phyloP scores from a whole-genome alignment of 2,113 vertebrate species.

The Solea senegalensis region DNA sequence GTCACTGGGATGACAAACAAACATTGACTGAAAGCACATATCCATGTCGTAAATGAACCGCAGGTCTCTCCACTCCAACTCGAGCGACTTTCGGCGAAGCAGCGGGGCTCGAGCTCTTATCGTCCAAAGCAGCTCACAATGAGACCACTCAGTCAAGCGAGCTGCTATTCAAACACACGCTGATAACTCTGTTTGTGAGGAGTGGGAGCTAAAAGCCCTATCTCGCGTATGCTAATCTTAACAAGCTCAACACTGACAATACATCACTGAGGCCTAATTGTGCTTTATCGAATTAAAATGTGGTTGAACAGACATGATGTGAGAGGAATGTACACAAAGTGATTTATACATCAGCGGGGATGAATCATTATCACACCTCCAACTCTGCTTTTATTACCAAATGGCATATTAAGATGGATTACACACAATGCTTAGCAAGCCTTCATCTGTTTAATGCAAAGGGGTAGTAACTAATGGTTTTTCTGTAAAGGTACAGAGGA shows the following conservation, averaged over 20 bases:
- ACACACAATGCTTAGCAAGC: slow-evolving; percentile 46
- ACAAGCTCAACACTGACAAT: slow-evolving; percentile 62
- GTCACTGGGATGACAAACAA: slow-evolving; percentile 45
- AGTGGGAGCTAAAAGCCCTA: slow-evolving; percentile 42
- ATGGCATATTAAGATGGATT: slow-evolving; percentile 66
- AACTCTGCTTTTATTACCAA: slow-evolving; percentile 55
- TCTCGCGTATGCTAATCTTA: slow-evolving; percentile 55
- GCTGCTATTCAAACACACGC: slow-evolving; percentile 68
- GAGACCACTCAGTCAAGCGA: slow-evolving; percentile 55
- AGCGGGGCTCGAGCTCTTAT: slow-evolving; percentile 48
- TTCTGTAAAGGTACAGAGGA: slow-evolving; percentile 31
- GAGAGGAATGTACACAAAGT: slow-evolving; percentile 67
- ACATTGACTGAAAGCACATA: slow-evolving; percentile 51
- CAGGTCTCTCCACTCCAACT: slow-evolving; percentile 41
- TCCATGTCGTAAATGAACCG: slow-evolving; percentile 50
- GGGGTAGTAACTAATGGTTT: slow-evolving; percentile 55
- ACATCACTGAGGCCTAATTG: slow-evolving; percentile 61
- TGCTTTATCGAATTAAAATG: slow-evolving; percentile 59
- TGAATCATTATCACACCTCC: slow-evolving; percentile 61
- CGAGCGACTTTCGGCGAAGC: slow-evolving; percentile 13
- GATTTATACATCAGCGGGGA: slow-evolving; percentile 65
- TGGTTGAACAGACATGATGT: slow-evolving; percentile 54
- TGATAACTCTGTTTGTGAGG: slow-evolving; percentile 69
- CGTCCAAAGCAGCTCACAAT: slow-evolving; percentile 45
- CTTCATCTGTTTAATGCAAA: slow-evolving; percentile 51